Base-by-base conservation (phyloP, 2,113 vertebrate species). In the Acinonyx jubatus region DNA sequence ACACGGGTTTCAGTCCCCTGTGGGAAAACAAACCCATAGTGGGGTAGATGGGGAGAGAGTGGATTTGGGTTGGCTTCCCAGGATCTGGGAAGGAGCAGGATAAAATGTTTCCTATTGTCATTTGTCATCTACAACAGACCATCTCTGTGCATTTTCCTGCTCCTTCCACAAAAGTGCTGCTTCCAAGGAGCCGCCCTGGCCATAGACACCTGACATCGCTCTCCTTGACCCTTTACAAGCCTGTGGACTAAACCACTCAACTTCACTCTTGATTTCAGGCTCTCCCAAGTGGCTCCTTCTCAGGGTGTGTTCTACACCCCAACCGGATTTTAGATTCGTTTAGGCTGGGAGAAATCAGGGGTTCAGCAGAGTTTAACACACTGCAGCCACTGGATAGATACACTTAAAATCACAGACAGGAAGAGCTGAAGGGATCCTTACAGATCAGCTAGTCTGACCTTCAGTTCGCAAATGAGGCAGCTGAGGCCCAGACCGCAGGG, bases 1-100 rank as follows among this genome's bases (percentile, higher is more conserved):
- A 95, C 94, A 93, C 4, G 27, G 27, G 89, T 97, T 96, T 98
- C 93, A 91, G 57, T 95, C 14, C 78, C 0, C 31, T 15, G 27
- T 89, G 86, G 88, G 84, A 68, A 96, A 80, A 94, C 78, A 94
- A 38, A 52, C 31, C 19, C 74, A 65, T 80, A 76, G 23, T 31
- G 18, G 33, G 63, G 27, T 29, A 50, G 41, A 18, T 55, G 52
- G 71, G 57, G 84, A 48, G 15, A 41, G 31, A 15, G 73, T 84
- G 52, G 21, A 52, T 2, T 19, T 1, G 0, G 41, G 69, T 68
- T 68, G 92, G 27, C 31, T 88, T 66, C 86, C 65, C 50, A 84
- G 68, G 33, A 33, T 87, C 33, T 29, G 23, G 14, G 33, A 33
- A 4, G 29, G 33, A 9, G 10, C 10, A 57, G 57, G 65, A 57